Evolutionary conservation across 35 echinoderm and acorn worm species (phyloP), one percentile per base, ranked within the genome.

Genomic region (Diadema setosum): DNA sequence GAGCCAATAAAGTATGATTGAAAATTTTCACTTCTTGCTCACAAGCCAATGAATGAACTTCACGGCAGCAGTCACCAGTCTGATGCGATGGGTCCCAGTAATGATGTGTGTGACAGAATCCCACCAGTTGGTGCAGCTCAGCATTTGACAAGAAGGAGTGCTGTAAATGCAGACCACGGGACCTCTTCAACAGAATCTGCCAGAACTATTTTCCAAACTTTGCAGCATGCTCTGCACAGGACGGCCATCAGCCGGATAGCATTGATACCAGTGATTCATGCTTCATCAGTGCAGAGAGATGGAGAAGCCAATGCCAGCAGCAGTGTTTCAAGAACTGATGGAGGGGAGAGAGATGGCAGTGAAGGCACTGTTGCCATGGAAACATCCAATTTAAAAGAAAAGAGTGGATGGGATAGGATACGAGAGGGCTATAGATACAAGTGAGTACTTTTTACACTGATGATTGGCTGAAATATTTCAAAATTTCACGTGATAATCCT

Each of bases 361-460:
- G 36, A 42, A 1, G 37, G 40, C 37, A 35, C 33, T 24, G 11
- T 78, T 41, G 17, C 73, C 73, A 44, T 78, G 40, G 40, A n/a
- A 78, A 78, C 39, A 44, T 33, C 39, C 39, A 41, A 78, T 6
- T 15, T 1, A 1, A 41, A 78, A 25, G 7, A 34, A 9, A 45
- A 35, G 70, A 85, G 76, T 34, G 93, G 93, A 42, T 94, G 93
- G 93, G 82, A 90, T 4, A 90, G 88, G 40, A 37, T 94, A 17
- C 90, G 86, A 65, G 81, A 90, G n/a, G 93, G 74, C 8, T 94
- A 82, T 49, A 16, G 16, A 17, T 27, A 31, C 20, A 70, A 94
- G 92, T 94, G 39, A 94, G 92, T 94, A n/a, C 39, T 44, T n/a
- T 90, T n/a, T 31, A 24, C 14, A 35, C 8, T 30, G 8, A 45